These are phyloP conservation scores for Spilarctia lutea DNA, from an alignment of 2,888 invertebrate genomes.

Conservation along the genomic window DNA sequence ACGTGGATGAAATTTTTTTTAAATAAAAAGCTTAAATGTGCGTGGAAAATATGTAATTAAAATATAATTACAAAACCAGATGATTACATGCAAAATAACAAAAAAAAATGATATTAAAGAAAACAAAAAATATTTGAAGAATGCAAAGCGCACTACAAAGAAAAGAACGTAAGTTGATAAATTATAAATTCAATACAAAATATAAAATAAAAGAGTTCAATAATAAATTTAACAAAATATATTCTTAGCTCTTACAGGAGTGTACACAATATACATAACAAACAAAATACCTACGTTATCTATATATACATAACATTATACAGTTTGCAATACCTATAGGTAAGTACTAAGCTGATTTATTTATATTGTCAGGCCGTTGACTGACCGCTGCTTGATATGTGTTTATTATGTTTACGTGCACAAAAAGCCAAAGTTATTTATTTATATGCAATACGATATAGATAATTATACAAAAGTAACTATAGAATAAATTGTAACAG, in stretches of 20 bases:
- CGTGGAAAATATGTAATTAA: slow-evolving; percentile 47
- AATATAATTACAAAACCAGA: slow-evolving; percentile 33
- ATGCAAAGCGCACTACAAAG: background rate
- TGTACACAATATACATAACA: background rate
- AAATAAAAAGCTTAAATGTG: slow-evolving; percentile 48
- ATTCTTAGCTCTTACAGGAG: background rate
- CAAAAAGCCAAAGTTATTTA: slow-evolving; percentile 39
- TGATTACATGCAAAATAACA: slow-evolving; percentile 23
- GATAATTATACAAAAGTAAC: slow-evolving; percentile 28
- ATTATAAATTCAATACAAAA: background rate
- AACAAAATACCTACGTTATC: slow-evolving; percentile 1
- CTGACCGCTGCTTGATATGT: slow-evolving; percentile 38
- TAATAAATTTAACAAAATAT: background rate
- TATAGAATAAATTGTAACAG: slow-evolving; percentile 37
- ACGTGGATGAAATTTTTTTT: slow-evolving; percentile 7
- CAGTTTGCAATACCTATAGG: slow-evolving; percentile 11
- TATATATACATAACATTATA: slow-evolving; percentile 15
- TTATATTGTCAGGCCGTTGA: slow-evolving; percentile 53
- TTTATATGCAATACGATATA: slow-evolving; percentile 38
- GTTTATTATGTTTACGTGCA: slow-evolving; percentile 32
- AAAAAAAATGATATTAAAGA: slow-evolving; percentile 13
- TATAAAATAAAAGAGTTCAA: background rate
- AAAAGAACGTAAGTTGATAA: slow-evolving; percentile 4
- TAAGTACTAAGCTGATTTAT: slow-evolving; percentile 28
- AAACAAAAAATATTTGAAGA: background rate